Evolutionary conservation across 2,113 vertebrate genomes (phyloP).

Genomic region (Saguinus imperator): DNA sequence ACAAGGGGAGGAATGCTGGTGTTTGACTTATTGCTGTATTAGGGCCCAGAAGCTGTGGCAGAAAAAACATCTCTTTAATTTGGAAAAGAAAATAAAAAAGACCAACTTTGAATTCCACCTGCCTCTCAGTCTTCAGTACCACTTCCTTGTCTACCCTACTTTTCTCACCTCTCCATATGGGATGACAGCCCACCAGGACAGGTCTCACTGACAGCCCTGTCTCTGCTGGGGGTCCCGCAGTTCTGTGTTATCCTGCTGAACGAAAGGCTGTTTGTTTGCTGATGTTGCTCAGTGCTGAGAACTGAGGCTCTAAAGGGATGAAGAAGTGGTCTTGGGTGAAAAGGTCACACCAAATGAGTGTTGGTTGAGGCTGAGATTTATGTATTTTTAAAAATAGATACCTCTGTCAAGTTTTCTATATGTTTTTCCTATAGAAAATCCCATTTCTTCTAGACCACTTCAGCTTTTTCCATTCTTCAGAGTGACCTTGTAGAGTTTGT

Average conservation of each 20-base stretch:
- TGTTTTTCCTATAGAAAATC: slow-evolving; percentile 24
- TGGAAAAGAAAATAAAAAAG: background rate
- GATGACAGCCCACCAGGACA: background rate
- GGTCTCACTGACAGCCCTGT: background rate
- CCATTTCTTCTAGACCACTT: slow-evolving; percentile 44
- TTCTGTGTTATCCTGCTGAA: background rate
- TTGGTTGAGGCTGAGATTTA: background rate
- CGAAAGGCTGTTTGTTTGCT: background rate
- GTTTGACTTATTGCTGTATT: slow-evolving; percentile 62
- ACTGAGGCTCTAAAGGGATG: background rate
- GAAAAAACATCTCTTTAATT: slow-evolving; percentile 63
- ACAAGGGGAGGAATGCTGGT: slow-evolving; percentile 54
- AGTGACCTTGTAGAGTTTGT: background rate
- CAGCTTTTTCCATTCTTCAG: background rate
- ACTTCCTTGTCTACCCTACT: slow-evolving; percentile 14
- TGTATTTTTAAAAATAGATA: background rate
- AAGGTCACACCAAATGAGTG: background rate
- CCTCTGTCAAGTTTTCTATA: background rate
- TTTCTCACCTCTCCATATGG: background rate
- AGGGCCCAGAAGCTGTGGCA: slow-evolving; percentile 64
- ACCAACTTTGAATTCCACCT: slow-evolving; percentile 67
- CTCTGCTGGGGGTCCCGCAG: background rate
- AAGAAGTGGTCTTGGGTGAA: background rate
- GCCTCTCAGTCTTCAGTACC: slow-evolving; percentile 27
- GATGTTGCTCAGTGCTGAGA: background rate